Conservation (phyloP, 2,888 invertebrate species). For the Oscheius sp. region DNA sequence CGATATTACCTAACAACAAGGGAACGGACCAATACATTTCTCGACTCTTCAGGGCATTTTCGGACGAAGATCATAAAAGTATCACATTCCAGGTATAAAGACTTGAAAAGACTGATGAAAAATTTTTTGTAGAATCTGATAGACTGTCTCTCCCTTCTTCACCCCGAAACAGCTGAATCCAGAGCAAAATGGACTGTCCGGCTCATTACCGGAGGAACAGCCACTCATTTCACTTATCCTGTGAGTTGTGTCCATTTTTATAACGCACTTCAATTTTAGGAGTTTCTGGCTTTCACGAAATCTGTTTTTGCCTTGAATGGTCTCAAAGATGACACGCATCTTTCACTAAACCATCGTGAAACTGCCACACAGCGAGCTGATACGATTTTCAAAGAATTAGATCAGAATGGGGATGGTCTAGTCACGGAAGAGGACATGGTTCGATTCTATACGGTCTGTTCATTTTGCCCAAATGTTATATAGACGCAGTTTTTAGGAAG, state of each 20-base stretch:
- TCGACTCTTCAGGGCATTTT: slow-evolving; percentile 49
- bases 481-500: slow-evolving; percentile 5
- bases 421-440: slow-evolving; percentile 54
- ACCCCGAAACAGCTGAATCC: slow-evolving; percentile 54
- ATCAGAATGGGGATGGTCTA: slow-evolving; percentile 55
- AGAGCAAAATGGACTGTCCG: slow-evolving; percentile 68
- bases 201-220: slow-evolving; percentile 60
- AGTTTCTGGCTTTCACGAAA: slow-evolving; percentile 65
- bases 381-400: slow-evolving; percentile 47
- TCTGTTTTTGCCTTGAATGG: slow-evolving; percentile 63
- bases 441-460: slow-evolving; percentile 49
- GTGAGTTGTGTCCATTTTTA: slow-evolving; percentile 30
- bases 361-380: slow-evolving; percentile 57
- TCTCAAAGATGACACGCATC: slow-evolving; percentile 41
- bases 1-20: slow-evolving; percentile 55
- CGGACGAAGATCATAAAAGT: slow-evolving; percentile 47
- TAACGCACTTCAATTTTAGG: slow-evolving; percentile 44
- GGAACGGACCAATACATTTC: slow-evolving; percentile 58
- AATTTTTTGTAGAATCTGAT: slow-evolving; percentile 49
- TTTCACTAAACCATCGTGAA: slow-evolving; percentile 43
- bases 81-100: slow-evolving; percentile 56
- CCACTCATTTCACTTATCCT: slow-evolving; percentile 51
- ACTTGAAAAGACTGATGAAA: neutral
- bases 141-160: slow-evolving; percentile 47
- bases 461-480: neutral